Conservation (phyloP, 2,113 vertebrate genomes). For the Plectropomus leopardus region DNA sequence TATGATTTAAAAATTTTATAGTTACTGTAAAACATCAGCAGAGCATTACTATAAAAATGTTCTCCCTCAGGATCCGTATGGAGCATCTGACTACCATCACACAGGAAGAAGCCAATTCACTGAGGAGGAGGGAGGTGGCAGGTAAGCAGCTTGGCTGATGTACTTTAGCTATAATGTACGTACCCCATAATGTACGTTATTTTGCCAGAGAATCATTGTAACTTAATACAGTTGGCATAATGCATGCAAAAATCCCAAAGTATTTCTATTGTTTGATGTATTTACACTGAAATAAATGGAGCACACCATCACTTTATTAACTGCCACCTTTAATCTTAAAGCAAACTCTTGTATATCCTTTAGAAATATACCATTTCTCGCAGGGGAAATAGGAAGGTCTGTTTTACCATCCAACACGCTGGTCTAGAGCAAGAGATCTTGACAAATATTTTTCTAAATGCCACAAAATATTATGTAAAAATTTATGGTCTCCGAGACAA, state of each 20-base stretch:
- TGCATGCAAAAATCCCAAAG: not conserved
- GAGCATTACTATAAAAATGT: not conserved
- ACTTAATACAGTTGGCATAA: not conserved
- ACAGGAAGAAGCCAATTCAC: constrained; percentile 92
- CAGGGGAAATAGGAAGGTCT: no score
- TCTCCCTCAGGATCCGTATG: constrained; percentile 89
- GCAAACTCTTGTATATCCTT: no score
- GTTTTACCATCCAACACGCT: not conserved
- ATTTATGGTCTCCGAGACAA: no score
- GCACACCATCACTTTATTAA: not conserved
- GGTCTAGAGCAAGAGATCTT: not conserved
- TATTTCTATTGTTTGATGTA: not conserved
- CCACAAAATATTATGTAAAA: no score
- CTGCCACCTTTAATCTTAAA: no score
- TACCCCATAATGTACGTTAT: not conserved
- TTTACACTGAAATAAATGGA: no score
- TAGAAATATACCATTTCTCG: no score
- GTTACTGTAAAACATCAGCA: not conserved
- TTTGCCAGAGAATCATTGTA: not conserved
- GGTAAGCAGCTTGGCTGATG: constrained; percentile 79
- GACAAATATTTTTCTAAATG: not conserved
- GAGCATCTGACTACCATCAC: constrained; percentile 95
- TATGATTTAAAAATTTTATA: not conserved
- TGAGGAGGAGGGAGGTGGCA: constrained; percentile 92
- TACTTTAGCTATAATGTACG: not conserved